Conservation (phyloP, 2,797 vertebrate species). For the Eulemur albifrons region DNA sequence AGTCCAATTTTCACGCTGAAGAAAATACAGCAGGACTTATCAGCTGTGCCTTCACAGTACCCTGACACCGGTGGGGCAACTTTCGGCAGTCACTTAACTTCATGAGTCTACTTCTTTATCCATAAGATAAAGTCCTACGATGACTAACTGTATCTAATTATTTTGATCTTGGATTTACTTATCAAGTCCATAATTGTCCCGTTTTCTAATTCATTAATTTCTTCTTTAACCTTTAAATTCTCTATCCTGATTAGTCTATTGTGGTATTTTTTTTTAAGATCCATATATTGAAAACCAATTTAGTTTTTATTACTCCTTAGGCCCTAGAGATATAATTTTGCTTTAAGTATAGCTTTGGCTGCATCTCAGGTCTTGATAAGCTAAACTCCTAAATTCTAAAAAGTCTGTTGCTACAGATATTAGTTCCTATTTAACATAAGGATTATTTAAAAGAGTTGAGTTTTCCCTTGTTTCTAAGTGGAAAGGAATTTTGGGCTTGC, state of each 20-base stretch:
- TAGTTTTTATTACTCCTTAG: slow-evolving; percentile 1
- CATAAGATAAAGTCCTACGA: background rate
- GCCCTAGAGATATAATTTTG: background rate
- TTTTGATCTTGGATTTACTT: background rate
- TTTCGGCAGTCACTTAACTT: background rate
- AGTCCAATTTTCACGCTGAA: background rate
- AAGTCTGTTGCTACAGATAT: background rate
- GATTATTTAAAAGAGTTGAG: background rate
- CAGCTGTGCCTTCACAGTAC: background rate
- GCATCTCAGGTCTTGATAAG: background rate
- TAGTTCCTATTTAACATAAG: background rate
- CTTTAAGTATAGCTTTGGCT: background rate
- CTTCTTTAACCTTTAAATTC: background rate
- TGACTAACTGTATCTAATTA: background rate
- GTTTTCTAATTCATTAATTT: background rate
- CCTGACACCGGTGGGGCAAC: background rate
- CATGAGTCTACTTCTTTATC: background rate
- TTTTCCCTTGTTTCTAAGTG: background rate
- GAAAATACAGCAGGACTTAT: background rate
- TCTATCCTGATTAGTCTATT: background rate
- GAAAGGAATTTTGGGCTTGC: background rate
- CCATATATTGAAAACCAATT: background rate
- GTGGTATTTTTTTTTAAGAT: background rate
- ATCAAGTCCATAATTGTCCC: background rate
- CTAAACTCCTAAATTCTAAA: background rate